phyloP scores from a whole-genome alignment of 2,113 vertebrate genomes.

The Ciconia maguari region DNA sequence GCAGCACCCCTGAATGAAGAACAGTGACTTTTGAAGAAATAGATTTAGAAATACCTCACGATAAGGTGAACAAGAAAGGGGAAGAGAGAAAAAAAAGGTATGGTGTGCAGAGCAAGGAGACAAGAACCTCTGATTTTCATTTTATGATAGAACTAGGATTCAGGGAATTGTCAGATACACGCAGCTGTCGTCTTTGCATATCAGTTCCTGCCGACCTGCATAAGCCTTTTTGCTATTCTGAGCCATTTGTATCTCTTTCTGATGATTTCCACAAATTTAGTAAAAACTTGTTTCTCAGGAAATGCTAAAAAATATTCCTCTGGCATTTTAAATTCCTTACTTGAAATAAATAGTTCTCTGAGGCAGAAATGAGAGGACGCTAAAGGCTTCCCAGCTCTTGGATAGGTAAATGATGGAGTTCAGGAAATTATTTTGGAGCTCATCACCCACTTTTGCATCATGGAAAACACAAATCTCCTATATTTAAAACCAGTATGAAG shows the following conservation, averaged over 20 bases:
- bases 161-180: not conserved
- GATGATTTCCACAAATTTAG: not conserved
- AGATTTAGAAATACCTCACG: not conserved
- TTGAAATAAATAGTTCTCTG: not conserved
- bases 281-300: not conserved
- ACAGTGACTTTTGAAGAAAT: not conserved
- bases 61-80: not conserved
- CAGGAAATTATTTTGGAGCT: not conserved
- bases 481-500: not conserved
- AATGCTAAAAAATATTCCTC: not conserved
- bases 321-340: not conserved
- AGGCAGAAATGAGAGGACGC: accelerated
- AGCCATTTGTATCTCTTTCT: not conserved
- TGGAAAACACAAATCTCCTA: not conserved
- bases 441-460: not conserved
- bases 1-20: not conserved
- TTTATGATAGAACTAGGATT: not conserved
- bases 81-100: not conserved
- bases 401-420: not conserved
- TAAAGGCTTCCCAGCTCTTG: not conserved
- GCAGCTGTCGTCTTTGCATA: not conserved
- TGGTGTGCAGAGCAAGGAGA: not conserved
- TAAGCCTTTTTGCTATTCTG: not conserved
- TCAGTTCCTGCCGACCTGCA: not conserved
- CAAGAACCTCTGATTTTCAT: not conserved